Evolutionary conservation across 2,888 invertebrate genomes (phyloP).

Genomic region (Candidula unifasciata): DNA sequence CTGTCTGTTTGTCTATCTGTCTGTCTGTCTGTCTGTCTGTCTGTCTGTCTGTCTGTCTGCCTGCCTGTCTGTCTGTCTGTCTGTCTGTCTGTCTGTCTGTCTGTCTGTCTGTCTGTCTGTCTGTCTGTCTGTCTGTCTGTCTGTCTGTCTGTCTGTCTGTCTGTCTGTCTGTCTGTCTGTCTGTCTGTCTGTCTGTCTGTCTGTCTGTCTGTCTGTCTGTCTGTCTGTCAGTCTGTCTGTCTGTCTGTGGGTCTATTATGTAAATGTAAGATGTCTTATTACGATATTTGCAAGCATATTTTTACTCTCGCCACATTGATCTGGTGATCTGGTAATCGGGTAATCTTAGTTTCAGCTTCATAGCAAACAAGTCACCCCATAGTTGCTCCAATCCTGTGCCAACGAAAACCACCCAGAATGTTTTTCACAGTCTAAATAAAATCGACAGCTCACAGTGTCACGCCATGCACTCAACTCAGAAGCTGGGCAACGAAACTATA

Average conservation of each 20-base stretch:
- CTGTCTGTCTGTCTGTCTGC: background rate
- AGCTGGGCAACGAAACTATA: too few relatives aligned
- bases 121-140: background rate
- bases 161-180: conserved; percentile 37
- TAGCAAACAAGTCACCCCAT: too few relatives aligned
- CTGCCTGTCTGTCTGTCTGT: background rate
- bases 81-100: background rate
- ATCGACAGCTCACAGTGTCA: too few relatives aligned
- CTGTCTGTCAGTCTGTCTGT: background rate
- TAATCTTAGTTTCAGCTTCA: too few relatives aligned
- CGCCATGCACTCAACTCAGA: too few relatives aligned
- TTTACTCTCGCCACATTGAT: too few relatives aligned
- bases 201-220: background rate
- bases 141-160: conserved; percentile 1
- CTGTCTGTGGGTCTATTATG: background rate
- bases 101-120: background rate
- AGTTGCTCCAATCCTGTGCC: too few relatives aligned
- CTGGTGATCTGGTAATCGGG: too few relatives aligned
- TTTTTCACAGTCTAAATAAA: too few relatives aligned
- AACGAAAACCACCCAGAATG: too few relatives aligned
- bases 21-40: background rate
- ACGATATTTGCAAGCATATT: background rate
- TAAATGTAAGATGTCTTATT: background rate
- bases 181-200: conserved; percentile 44
- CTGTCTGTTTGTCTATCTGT: background rate